These are phyloP conservation scores for Ganaspis brasiliensis DNA, from an alignment of 2,888 invertebrate genomes.

Conservation along the genomic window DNA sequence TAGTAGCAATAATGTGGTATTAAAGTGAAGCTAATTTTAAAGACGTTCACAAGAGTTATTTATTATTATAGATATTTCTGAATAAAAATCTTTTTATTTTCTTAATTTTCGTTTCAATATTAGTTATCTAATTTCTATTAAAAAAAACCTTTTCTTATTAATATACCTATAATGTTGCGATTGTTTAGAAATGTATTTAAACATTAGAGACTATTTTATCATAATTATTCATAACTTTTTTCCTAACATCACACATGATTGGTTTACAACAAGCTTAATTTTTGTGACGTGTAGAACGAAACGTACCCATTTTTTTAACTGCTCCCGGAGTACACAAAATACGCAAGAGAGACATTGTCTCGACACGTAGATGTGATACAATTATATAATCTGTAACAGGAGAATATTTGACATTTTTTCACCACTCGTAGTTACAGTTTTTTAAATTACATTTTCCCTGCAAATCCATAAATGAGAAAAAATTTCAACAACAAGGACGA, in stretches of 20 bases:
- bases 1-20: too few relatives aligned
- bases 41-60: too few relatives aligned
- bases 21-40: too few relatives aligned
- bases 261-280: conserved; percentile 8
- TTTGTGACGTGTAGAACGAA: conserved; percentile 14
- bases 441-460: background rate
- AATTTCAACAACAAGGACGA: background rate
- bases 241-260: background rate
- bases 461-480: background rate
- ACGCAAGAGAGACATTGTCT: conserved; percentile 35
- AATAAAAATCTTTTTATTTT: too few relatives aligned
- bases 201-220: too few relatives aligned
- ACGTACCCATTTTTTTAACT: conserved; percentile 34
- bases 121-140: too few relatives aligned
- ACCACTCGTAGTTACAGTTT: background rate
- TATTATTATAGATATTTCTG: too few relatives aligned
- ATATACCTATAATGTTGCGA: too few relatives aligned
- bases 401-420: conserved; percentile 26
- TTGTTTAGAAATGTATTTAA: too few relatives aligned
- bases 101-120: too few relatives aligned
- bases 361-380: conserved; percentile 18
- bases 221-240: too few relatives aligned
- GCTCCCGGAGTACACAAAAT: conserved; percentile 28
- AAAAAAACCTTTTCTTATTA: too few relatives aligned
- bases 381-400: conserved; percentile 34